These are phyloP conservation scores for Bembecia ichneumoniformis DNA, from an alignment of 2,888 invertebrate genomes.

Conservation along the genomic window DNA sequence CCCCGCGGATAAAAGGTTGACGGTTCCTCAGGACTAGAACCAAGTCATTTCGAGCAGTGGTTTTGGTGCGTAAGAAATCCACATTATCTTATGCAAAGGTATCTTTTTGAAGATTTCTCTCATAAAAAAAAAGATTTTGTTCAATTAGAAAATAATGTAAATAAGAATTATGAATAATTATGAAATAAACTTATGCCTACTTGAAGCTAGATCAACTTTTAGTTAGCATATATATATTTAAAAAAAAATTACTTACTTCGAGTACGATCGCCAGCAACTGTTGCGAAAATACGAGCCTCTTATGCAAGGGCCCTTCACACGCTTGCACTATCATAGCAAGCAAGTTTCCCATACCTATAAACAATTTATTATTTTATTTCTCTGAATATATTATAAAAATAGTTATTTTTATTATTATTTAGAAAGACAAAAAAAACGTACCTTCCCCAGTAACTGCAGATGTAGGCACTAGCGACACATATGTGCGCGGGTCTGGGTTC, in stretches of 20 bases:
- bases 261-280: slow-evolving; percentile 90
- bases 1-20: no score
- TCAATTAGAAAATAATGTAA: background rate
- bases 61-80: no score
- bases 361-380: no score
- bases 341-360: slow-evolving; percentile 90
- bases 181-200: background rate
- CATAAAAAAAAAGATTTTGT: no score
- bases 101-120: no score
- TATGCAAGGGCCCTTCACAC: slow-evolving; percentile 90
- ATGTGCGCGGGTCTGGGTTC: slow-evolving; percentile 93
- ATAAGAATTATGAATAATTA: background rate
- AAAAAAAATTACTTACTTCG: slow-evolving; percentile 69
- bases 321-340: slow-evolving; percentile 93
- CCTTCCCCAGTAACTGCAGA: slow-evolving; percentile 97
- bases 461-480: slow-evolving; percentile 96
- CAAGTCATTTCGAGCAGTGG: no score
- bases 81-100: no score
- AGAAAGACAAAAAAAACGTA: no score
- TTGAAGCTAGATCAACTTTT: background rate
- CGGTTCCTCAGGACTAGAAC: no score
- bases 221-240: no score
- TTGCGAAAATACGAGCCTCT: slow-evolving; percentile 91
- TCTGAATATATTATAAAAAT: no score
- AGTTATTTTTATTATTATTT: no score